Conservation (phyloP, 2,113 vertebrate species). For the Psittacara wagleri region DNA sequence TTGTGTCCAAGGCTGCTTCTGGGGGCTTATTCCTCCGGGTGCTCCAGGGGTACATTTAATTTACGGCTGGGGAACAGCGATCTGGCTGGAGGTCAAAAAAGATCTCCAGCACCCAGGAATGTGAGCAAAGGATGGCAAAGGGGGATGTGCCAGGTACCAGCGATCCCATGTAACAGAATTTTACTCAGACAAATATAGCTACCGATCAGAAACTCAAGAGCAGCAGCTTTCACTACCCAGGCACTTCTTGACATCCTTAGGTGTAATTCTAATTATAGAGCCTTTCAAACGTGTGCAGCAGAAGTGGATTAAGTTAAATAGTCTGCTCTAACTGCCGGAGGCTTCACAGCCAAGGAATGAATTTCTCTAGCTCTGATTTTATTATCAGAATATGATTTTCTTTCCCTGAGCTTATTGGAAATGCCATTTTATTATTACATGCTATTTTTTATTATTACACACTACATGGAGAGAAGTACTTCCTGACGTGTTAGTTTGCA, state of each 20-base stretch:
- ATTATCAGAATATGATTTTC: constrained; percentile 13
- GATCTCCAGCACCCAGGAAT: neutral
- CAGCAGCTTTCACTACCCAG: neutral
- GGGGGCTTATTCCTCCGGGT: neutral
- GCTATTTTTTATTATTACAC: constrained; percentile 45
- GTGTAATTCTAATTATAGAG: constrained; percentile 55
- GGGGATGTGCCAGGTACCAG: neutral
- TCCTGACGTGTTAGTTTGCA: constrained; percentile 5
- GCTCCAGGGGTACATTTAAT: neutral
- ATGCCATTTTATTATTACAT: constrained; percentile 58
- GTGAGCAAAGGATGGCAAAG: neutral
- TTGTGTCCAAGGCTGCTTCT: neutral
- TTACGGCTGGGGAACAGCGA: neutral
- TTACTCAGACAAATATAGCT: neutral
- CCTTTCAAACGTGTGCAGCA: neutral
- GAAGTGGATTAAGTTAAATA: constrained; percentile 67
- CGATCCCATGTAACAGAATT: neutral
- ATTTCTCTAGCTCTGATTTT: constrained; percentile 46
- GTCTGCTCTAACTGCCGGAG: constrained; percentile 52
- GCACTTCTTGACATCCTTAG: constrained; percentile 10
- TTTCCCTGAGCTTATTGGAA: neutral
- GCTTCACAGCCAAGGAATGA: constrained; percentile 21
- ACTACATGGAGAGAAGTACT: neutral
- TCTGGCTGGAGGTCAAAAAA: neutral
- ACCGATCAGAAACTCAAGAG: neutral